Evolutionary conservation across 2,113 vertebrate species (phyloP), one percentile per base, ranked within the genome.

Genomic region (Gambusia holbrooki): DNA sequence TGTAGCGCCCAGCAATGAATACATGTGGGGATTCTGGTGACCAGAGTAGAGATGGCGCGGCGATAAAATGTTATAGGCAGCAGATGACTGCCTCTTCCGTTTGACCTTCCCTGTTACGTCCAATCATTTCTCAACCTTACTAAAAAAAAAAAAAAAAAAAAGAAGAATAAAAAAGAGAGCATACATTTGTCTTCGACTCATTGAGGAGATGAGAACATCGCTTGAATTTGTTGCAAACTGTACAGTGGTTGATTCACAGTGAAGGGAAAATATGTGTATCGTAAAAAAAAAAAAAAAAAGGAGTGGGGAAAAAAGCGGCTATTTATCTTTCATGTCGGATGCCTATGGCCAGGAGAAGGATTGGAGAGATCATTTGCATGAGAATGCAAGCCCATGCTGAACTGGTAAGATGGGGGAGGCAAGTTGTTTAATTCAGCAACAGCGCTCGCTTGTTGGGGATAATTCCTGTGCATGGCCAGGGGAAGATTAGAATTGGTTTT

Each of bases 351-450:
- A 81, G 87, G 69, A 83, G 66, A 83, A 72, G 69, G 40, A 27
- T 28, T 71, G 67, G 68, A 80, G 81, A 73, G 87, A 78, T 33
- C 40, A 92, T 94, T 92, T 93, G 86, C 93, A 93, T 94, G 80
- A 93, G 81, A 92, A 94, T 92, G 79, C 73, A 84, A 72, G 67
- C 76, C 78, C 79, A 73, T 80, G 79, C 76, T 78, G 77, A 79
- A 87, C 68, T 77, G 62, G 65, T 67, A 68, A 73, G 87, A 61
- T 64, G 17, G 61, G 69, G 77, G 71, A 69, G 32, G 70, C 70
- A 32, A 33, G 76, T 73, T 45, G 62, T 85, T 93, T 91, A 82
- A 89, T 91, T 89, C 82, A 87, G 86, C 79, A 61, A 79, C 29
- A 60, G 83, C 68, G 68, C 73, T 79, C 66, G 62, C 87, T 90